phyloP scores from a whole-genome alignment of 2,888 invertebrate species.

The Lasioglossum calceatum region DNA sequence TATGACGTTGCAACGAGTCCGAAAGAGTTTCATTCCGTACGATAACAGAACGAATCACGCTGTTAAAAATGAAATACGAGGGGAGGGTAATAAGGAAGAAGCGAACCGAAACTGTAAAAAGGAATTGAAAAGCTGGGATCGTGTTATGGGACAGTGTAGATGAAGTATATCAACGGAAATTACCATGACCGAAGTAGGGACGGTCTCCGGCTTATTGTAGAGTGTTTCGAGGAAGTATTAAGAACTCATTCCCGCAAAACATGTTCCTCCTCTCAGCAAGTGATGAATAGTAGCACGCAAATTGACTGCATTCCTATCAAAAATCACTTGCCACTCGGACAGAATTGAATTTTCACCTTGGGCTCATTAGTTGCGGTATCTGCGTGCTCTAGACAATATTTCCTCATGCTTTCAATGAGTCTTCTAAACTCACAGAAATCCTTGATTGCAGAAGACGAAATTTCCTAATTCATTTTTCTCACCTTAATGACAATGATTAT shows the following conservation, averaged over 20 bases:
- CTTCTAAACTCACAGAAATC: background rate
- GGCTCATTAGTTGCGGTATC: background rate
- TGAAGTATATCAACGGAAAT: slow-evolving; percentile 2
- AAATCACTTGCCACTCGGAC: background rate
- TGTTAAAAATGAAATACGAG: background rate
- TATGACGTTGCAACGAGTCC: background rate
- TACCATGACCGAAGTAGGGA: background rate
- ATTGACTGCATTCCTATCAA: slow-evolving; percentile 2
- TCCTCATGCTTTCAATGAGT: background rate
- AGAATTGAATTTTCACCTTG: background rate
- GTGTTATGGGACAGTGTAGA: background rate
- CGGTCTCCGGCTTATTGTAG: background rate
- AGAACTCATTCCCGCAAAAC: background rate
- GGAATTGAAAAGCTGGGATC: background rate
- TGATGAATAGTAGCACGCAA: background rate
- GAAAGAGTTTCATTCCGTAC: background rate
- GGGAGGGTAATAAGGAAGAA: background rate
- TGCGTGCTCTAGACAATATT: background rate
- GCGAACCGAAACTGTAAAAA: background rate
- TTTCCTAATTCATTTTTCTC: background rate
- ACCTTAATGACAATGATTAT: no score
- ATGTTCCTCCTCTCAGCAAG: background rate
- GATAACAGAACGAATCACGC: background rate
- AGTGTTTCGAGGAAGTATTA: background rate
- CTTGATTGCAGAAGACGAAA: background rate